These are phyloP conservation scores for Andrena chrysosceles DNA, from an alignment of 2,888 invertebrate genomes.

Conservation along the genomic window DNA sequence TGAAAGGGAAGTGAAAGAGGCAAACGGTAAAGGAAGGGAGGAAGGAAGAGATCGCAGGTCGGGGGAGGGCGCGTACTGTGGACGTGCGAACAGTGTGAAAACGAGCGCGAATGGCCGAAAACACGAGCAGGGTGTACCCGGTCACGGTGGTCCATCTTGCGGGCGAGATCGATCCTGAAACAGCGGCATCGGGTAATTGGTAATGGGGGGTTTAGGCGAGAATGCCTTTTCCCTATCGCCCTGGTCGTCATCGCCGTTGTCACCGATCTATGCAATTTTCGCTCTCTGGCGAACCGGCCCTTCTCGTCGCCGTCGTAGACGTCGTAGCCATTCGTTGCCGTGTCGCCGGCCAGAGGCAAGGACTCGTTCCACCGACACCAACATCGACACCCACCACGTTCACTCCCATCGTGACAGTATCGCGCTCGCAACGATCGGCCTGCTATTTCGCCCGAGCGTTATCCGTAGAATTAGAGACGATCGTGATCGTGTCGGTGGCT, in stretches of 20 bases:
- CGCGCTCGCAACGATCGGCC: constrained; percentile 22
- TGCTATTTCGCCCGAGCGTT: not conserved
- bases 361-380: not conserved
- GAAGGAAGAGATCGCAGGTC: constrained; percentile 28
- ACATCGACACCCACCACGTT: not conserved
- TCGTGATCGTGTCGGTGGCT: constrained; percentile 25
- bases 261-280: constrained; percentile 60
- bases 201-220: constrained; percentile 84
- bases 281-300: constrained; percentile 66
- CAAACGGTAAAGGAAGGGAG: not conserved
- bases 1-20: not conserved
- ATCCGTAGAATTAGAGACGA: constrained; percentile 27
- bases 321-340: constrained; percentile 40
- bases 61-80: constrained; percentile 53
- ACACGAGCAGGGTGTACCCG: constrained; percentile 74
- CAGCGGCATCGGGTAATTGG: constrained; percentile 79
- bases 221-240: constrained; percentile 84
- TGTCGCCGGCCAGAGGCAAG: constrained; percentile 37
- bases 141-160: constrained; percentile 74
- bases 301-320: constrained; percentile 70
- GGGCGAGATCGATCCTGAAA: constrained; percentile 77
- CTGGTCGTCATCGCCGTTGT: constrained; percentile 79
- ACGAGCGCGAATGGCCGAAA: constrained; percentile 80
- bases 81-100: constrained; percentile 55
- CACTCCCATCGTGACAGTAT: not conserved